Base-by-base conservation (phyloP, 2,888 invertebrate genomes). In the Cerastis rubricosa region DNA sequence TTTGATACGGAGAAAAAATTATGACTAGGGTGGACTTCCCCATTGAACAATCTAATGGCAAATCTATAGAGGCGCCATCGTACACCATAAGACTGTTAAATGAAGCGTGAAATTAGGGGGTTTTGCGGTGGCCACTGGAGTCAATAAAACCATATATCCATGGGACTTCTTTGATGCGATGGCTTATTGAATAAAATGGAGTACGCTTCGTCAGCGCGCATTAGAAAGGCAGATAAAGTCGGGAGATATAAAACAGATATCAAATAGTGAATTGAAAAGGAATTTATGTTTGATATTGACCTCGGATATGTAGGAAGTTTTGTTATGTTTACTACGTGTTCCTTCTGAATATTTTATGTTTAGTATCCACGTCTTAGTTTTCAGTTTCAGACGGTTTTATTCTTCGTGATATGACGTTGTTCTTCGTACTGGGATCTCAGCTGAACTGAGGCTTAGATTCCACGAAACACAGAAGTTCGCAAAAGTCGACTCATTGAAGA, bases 81-180 rank as follows among this genome's bases (percentile, higher is more conserved):
- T 77, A 90, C 90, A 89, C 95, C 93, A 94, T 96, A 96, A 95
- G 95, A 95, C 95, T 89, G 94, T 94, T 94, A 92, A 96, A 96
- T 96, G 96, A 96, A 93, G 90, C 93, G 93, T 89, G 94, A 96
- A 96, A 96, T 96, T 96, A 96, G 93, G 93, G 94, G 94, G 91
- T 94, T 94, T 93, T 89, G 91, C 92, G 89, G 89, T 90, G 93
- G 91, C 93, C 93, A 92, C 86, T 85, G 92, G 88, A 88, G 85
- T 88, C 89, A 89, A 89, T 87, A 88, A 91, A 91, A 92, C 88
- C 81, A 89, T 89, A 90, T 89, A 90, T 83, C 83, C 85, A 81
- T 86, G 80, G 81, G 87, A 86, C 84, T 84, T 78, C 81, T 81
- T 87, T 89, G 89, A 88, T 85, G 79, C 73, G 73, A 70, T 74